phyloP scores from a whole-genome alignment of 2,797 vertebrate species.

The Botia almorhae region DNA sequence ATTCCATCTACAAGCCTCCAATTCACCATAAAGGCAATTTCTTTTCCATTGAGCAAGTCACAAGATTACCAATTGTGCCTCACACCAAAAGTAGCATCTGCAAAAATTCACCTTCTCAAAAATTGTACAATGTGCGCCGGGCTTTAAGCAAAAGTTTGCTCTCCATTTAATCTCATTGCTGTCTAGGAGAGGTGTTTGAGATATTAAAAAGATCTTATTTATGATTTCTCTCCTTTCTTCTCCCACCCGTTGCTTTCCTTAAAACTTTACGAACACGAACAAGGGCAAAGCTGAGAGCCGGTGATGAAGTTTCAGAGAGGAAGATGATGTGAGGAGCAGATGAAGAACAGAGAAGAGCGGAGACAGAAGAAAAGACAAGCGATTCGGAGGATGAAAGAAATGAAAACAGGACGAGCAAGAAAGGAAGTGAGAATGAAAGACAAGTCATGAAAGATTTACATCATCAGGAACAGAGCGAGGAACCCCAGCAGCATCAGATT shows the following conservation, averaged over 20 bases:
- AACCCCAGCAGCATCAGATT: constrained; percentile 40
- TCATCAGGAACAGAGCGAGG: constrained; percentile 43
- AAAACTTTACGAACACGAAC: constrained; percentile 27
- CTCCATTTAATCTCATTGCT: constrained; percentile 1
- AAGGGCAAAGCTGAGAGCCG: constrained; percentile 24
- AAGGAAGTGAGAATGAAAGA: constrained; percentile 42
- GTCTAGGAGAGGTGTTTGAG: constrained; percentile 3
- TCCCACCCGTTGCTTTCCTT: neutral
- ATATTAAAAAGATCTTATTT: constrained; percentile 22
- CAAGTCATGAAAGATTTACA: constrained; percentile 50
- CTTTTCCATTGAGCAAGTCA: neutral
- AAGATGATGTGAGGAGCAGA: constrained; percentile 24
- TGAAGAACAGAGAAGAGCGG: constrained; percentile 24
- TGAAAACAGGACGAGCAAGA: constrained; percentile 38
- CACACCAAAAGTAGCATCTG: neutral
- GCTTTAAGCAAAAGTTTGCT: constrained; percentile 29
- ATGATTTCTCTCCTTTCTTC: constrained; percentile 19
- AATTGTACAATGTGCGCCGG: neutral
- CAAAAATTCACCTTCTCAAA: neutral
- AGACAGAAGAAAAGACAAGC: constrained; percentile 26
- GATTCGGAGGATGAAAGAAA: constrained; percentile 39
- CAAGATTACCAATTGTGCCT: constrained; percentile 29
- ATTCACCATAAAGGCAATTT: constrained; percentile 4
- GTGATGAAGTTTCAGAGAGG: constrained; percentile 30
- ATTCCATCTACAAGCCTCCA: no score